phyloP scores from a whole-genome alignment of 2,888 invertebrate genomes.

The Mantis religiosa region DNA sequence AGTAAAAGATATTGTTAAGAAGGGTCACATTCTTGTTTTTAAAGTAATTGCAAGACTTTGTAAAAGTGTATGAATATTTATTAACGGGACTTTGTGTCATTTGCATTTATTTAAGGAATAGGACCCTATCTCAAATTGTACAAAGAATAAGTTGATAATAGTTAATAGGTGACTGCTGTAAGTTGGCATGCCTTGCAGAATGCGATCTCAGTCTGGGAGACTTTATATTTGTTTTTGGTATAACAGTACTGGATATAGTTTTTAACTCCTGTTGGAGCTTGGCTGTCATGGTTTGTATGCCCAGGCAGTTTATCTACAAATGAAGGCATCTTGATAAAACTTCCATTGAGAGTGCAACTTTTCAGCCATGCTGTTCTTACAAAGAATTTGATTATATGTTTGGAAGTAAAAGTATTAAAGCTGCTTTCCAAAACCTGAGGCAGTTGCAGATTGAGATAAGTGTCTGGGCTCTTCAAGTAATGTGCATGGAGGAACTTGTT shows the following conservation, averaged over 20 bases:
- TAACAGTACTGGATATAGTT: neutral
- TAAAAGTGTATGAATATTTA: neutral
- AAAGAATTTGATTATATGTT: no score
- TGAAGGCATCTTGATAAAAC: neutral
- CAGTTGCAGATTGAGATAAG: neutral
- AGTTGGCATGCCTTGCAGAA: neutral
- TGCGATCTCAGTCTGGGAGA: neutral
- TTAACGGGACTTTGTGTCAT: slow-evolving; percentile 4
- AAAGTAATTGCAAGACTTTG: neutral
- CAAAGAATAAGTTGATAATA: slow-evolving; percentile 4
- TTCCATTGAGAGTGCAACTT: no score
- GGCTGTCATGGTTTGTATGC: neutral
- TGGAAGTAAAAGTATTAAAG: neutral
- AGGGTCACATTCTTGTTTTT: neutral
- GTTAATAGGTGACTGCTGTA: neutral
- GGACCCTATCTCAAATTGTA: neutral
- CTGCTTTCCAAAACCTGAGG: neutral
- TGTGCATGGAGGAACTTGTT: neutral
- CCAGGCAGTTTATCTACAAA: neutral
- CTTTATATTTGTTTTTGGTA: neutral
- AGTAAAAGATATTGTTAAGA: neutral
- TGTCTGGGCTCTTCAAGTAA: neutral
- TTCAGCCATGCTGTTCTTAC: no score
- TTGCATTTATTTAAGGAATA: slow-evolving; percentile 5
- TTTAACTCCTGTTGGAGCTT: neutral